A percentile compares a stretch with the other conserved stretches of the same genome.
Evolutionary conservation across 2,113 vertebrate species (phyloP).

Genomic region (Pantherophis guttatus): DNA sequence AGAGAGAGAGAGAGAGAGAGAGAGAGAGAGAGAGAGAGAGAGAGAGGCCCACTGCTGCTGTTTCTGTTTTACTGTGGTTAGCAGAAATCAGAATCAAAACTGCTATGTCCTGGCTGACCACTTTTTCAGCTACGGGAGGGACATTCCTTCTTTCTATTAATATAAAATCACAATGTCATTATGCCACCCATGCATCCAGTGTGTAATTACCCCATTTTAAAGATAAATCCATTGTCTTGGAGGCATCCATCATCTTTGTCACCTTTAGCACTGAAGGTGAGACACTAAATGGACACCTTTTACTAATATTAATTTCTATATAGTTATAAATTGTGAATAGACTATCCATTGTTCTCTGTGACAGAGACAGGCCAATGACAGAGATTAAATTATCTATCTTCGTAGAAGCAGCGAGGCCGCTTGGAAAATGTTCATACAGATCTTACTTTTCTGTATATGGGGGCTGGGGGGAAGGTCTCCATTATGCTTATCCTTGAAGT

Average conservation of each 20-base stretch:
- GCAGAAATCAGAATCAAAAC: slow-evolving; percentile 45
- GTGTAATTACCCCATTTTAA: slow-evolving; percentile 91
- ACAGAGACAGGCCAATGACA: slow-evolving; percentile 82
- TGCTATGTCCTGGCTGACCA: slow-evolving; percentile 40
- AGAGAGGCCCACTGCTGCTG: neutral
- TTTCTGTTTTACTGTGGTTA: slow-evolving; percentile 19
- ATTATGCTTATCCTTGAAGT: neutral
- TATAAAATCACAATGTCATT: slow-evolving; percentile 80
- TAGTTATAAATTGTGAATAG: slow-evolving; percentile 82
- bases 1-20: neutral
- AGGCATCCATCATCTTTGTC: slow-evolving; percentile 89
- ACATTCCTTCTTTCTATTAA: slow-evolving; percentile 71
- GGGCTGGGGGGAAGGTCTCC: neutral
- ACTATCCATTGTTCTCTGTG: slow-evolving; percentile 84
- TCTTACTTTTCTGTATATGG: slow-evolving; percentile 43
- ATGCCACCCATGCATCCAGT: slow-evolving; percentile 81
- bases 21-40: neutral
- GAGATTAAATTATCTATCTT: slow-evolving; percentile 77
- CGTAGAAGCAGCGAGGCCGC: slow-evolving; percentile 51
- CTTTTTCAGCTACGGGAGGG: slow-evolving; percentile 51
- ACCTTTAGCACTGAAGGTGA: slow-evolving; percentile 78
- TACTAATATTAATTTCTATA: slow-evolving; percentile 86
- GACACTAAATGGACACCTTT: slow-evolving; percentile 85
- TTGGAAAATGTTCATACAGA: slow-evolving; percentile 27
- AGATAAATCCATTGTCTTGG: slow-evolving; percentile 85